Conservation (phyloP, 2,888 invertebrate genomes). For the Miltochrista miniata region DNA sequence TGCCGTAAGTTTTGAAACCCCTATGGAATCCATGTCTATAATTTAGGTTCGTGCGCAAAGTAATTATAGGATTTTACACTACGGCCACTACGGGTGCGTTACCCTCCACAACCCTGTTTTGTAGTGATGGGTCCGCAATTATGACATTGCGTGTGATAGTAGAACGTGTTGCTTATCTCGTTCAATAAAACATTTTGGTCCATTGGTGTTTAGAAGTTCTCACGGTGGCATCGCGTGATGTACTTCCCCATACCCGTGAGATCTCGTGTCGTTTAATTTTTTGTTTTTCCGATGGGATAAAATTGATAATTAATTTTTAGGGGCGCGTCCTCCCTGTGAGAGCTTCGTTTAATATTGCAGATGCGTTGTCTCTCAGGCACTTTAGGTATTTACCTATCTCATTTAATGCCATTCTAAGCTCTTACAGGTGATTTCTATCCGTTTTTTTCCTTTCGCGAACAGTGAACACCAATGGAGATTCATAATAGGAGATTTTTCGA, state of each 20-base stretch:
- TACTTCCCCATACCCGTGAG: constrained; percentile 43
- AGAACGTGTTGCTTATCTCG: constrained; percentile 1
- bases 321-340: neutral
- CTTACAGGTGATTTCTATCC: too few species aligned
- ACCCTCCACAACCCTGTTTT: neutral
- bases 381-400: too few species aligned
- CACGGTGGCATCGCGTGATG: constrained; percentile 62
- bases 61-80: constrained; percentile 13
- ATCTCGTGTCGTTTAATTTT: constrained; percentile 40
- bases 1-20: constrained; percentile 3
- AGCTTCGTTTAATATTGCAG: too few species aligned
- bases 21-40: constrained; percentile 4
- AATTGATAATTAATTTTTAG: neutral
- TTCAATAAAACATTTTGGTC: constrained; percentile 6
- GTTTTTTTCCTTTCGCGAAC: too few species aligned
- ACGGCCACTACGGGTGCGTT: neutral
- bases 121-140: neutral
- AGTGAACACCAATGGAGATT: too few species aligned
- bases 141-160: constrained; percentile 11
- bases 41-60: constrained; percentile 10
- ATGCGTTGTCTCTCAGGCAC: too few species aligned
- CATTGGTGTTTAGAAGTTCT: constrained; percentile 41
- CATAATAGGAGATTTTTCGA: too few species aligned
- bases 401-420: too few species aligned
- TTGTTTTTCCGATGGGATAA: constrained; percentile 9